These are phyloP conservation scores for Argya squamiceps DNA, from an alignment of 2,797 vertebrate genomes.

Conservation along the genomic window DNA sequence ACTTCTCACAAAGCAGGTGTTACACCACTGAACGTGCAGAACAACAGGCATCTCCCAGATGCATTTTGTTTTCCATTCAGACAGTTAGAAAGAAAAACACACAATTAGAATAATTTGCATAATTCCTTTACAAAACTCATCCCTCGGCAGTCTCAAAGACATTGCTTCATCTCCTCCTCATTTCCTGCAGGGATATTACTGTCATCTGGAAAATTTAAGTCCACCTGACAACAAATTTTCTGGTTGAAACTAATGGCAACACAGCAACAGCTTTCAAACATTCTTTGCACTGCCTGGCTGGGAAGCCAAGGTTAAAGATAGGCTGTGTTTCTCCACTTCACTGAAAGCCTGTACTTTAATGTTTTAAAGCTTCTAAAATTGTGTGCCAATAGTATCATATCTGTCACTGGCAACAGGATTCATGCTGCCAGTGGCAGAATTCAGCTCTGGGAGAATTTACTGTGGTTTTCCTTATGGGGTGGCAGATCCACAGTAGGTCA, in stretches of 20 bases:
- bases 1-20: neutral
- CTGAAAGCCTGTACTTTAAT: neutral
- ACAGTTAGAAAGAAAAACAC: neutral
- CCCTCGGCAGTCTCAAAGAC: neutral
- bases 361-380: neutral
- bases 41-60: neutral
- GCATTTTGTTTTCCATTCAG: neutral
- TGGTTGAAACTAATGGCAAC: neutral
- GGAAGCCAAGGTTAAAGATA: neutral
- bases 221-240: neutral
- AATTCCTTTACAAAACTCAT: neutral
- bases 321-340: neutral
- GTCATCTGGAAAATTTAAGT: conserved; percentile 18
- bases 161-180: neutral
- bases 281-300: neutral
- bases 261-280: neutral
- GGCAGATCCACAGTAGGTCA: neutral
- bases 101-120: neutral
- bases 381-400: neutral
- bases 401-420: neutral
- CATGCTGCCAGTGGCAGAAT: neutral
- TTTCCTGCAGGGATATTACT: neutral
- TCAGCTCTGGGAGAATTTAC: neutral
- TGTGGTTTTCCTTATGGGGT: neutral
- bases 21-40: neutral